These are phyloP conservation scores for Podarcis siculus DNA, from an alignment of 2,797 vertebrate species.

Conservation along the genomic window DNA sequence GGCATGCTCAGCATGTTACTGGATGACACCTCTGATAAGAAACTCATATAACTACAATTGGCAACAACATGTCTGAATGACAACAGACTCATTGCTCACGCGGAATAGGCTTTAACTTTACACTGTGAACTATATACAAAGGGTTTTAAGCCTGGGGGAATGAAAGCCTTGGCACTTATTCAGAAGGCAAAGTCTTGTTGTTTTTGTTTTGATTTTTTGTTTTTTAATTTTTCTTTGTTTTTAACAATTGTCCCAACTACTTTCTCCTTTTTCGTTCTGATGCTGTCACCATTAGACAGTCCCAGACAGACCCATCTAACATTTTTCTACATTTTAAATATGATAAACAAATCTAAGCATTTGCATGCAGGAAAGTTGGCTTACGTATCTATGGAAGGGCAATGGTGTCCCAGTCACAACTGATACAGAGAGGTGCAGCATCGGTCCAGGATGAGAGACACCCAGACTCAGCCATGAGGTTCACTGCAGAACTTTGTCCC, in stretches of 20 bases:
- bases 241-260: background rate
- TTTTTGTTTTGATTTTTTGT: background rate
- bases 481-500: background rate
- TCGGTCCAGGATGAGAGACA: background rate
- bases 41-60: background rate
- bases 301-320: background rate
- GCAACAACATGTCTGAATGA: background rate
- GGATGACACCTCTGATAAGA: slow-evolving; percentile 5
- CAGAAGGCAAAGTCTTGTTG: background rate
- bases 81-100: background rate
- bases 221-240: background rate
- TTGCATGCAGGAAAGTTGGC: background rate
- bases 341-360: background rate
- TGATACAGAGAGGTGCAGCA: background rate
- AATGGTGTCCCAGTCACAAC: background rate
- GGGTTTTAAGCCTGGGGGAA: background rate
- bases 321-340: background rate
- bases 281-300: background rate
- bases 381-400: background rate
- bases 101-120: background rate
- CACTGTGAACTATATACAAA: background rate
- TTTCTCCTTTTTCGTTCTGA: background rate
- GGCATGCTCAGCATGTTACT: background rate
- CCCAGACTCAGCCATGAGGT: background rate
- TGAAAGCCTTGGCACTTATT: background rate